Conservation (phyloP, 2,797 vertebrate genomes). For the Menidia menidia region DNA sequence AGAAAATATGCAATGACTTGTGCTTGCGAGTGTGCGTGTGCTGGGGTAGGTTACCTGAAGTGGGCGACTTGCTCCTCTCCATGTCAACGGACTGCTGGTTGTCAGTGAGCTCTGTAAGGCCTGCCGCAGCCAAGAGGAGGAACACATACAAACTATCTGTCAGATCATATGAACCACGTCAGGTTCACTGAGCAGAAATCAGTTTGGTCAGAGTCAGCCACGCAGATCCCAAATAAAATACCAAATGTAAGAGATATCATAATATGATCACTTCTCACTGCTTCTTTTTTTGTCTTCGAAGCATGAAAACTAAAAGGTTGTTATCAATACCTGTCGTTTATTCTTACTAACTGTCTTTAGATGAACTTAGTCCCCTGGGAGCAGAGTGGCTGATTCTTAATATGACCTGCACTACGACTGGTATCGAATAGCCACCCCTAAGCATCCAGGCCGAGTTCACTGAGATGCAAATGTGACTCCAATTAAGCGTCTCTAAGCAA, state of each 20-base stretch:
- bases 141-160: conserved; percentile 36
- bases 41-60: conserved; percentile 89
- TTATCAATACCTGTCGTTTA: background rate
- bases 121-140: conserved; percentile 76
- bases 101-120: conserved; percentile 96
- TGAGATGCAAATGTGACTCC: conserved; percentile 12
- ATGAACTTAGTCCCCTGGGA: conserved; percentile 20
- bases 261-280: background rate
- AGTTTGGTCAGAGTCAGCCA: conserved; percentile 50
- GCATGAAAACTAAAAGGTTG: background rate
- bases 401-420: conserved; percentile 71
- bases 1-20: background rate
- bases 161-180: conserved; percentile 27
- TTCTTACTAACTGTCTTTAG: background rate
- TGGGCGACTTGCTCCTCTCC: conserved; percentile 97
- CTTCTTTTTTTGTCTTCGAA: background rate
- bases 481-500: background rate
- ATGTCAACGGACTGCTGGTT: conserved; percentile 93
- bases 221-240: conserved; percentile 39
- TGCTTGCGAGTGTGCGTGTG: conserved; percentile 33
- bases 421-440: conserved; percentile 23
- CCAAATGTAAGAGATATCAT: background rate
- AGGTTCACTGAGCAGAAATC: background rate
- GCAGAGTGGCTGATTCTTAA: conserved; percentile 54
- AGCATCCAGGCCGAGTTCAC: background rate